Percentiles rank a stretch among this genome's conserved stretches.
Conservation (phyloP, 2,797 vertebrate species). For the Megalops cyprinoides region DNA sequence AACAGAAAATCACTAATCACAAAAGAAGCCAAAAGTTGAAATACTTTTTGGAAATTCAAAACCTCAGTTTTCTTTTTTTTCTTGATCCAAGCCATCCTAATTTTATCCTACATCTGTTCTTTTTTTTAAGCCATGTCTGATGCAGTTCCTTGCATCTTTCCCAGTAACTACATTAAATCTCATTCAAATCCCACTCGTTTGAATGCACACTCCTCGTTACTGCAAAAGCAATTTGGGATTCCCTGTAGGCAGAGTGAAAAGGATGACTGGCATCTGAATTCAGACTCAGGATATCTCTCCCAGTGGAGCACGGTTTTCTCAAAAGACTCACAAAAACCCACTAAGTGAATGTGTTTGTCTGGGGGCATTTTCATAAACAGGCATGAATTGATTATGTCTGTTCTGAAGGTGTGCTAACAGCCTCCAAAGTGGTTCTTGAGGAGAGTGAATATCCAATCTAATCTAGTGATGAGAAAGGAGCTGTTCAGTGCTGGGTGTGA, state of each 20-base stretch:
- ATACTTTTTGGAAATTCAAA: neutral
- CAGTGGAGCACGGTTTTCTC: neutral
- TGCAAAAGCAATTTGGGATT: constrained; percentile 2
- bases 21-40: neutral
- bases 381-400: no score
- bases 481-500: no score
- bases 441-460: no score
- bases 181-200: constrained; percentile 23
- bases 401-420: no score
- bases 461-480: no score
- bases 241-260: constrained; percentile 15
- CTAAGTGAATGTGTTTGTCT: no score
- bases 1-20: no score
- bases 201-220: constrained; percentile 21
- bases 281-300: neutral
- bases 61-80: neutral
- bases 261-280: neutral
- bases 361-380: no score
- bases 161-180: constrained; percentile 19
- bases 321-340: no score
- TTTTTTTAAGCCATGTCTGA: constrained; percentile 4
- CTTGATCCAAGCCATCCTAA: neutral
- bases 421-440: no score
- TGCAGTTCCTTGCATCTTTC: neutral
- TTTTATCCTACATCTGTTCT: neutral